Evolutionary conservation across 53 echinoderm and acorn worm genomes (phyloP).

Genomic region (Crossaster papposus): DNA sequence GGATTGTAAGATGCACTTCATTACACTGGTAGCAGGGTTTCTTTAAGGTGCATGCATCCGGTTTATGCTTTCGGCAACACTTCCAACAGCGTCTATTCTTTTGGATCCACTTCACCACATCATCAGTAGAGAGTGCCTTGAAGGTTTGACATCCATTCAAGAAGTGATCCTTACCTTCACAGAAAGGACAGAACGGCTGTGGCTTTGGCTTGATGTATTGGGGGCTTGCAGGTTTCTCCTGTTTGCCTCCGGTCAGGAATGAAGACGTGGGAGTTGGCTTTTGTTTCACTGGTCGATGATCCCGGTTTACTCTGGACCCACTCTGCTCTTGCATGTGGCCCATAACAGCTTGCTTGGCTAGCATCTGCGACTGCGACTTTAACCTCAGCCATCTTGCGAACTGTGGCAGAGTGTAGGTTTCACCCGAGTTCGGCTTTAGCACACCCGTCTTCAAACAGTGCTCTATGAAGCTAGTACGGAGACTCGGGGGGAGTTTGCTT

Average conservation of each 20-base stretch:
- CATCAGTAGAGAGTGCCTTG: constrained; percentile 6
- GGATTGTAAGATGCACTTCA: constrained; percentile 21
- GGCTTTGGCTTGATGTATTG: no score
- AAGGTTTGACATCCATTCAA: constrained; percentile 29
- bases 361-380: constrained; percentile 29
- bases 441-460: no score
- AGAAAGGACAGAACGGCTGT: no score
- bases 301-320: constrained; percentile 7
- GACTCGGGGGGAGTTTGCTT: constrained; percentile 21
- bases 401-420: constrained; percentile 36
- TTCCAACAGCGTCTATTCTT: constrained; percentile 34
- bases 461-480: constrained; percentile 20
- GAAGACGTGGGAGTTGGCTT: constrained; percentile 1
- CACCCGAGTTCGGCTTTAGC: constrained; percentile 23
- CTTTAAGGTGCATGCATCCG: constrained; percentile 43
- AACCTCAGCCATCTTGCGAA: constrained; percentile 25
- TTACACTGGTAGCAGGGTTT: constrained; percentile 38
- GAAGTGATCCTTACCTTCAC: constrained; percentile 26
- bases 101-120: constrained; percentile 16
- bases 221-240: neutral
- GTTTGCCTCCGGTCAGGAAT: constrained; percentile 1
- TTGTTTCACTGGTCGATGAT: neutral
- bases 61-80: constrained; percentile 20
- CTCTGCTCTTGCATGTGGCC: constrained; percentile 9
- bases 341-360: constrained; percentile 33